A percentile compares a stretch with the other conserved stretches of the same genome.
phyloP scores from a whole-genome alignment of 2,888 invertebrate genomes.

The Lagria hirta region DNA sequence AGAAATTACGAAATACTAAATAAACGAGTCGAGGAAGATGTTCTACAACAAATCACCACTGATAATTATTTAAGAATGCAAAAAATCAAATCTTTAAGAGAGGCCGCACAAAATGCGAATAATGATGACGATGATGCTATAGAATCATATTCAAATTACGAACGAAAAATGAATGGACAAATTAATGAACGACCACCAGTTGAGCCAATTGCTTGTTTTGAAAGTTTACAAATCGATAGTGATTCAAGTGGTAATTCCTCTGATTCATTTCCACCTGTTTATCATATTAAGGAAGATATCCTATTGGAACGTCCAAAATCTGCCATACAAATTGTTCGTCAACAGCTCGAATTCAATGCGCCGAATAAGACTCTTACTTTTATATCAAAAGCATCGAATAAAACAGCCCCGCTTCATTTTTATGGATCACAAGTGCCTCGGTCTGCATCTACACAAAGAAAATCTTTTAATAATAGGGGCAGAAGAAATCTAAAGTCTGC shows the following conservation, averaged over 20 bases:
- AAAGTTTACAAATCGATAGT: conserved; percentile 3
- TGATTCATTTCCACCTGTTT: conserved; percentile 44
- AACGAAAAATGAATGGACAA: conserved; percentile 43
- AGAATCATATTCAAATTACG: conserved; percentile 49
- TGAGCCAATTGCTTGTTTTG: background rate
- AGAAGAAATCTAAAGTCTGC: conserved; percentile 45
- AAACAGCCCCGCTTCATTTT: conserved; percentile 47
- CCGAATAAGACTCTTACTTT: conserved; percentile 33
- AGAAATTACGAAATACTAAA: conserved; percentile 66
- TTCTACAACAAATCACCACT: conserved; percentile 60
- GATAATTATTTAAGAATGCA: conserved; percentile 54
- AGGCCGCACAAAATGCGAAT: conserved; percentile 31
- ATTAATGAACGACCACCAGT: conserved; percentile 3
- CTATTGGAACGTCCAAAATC: conserved; percentile 47
- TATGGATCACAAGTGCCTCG: conserved; percentile 34
- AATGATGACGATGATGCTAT: conserved; percentile 44
- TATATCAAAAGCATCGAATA: conserved; percentile 39
- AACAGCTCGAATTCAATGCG: conserved; percentile 45
- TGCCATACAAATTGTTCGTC: conserved; percentile 49
- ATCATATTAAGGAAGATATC: conserved; percentile 31
- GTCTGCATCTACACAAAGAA: conserved; percentile 19
- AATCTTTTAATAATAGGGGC: conserved; percentile 18
- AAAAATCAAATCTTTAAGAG: conserved; percentile 40
- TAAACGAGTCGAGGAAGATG: conserved; percentile 63
- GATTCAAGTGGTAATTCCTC: conserved; percentile 28